A percentile compares a stretch with the other conserved stretches of the same genome.
phyloP scores from a whole-genome alignment of 2,888 invertebrate species.

The Leuctra nigra region DNA sequence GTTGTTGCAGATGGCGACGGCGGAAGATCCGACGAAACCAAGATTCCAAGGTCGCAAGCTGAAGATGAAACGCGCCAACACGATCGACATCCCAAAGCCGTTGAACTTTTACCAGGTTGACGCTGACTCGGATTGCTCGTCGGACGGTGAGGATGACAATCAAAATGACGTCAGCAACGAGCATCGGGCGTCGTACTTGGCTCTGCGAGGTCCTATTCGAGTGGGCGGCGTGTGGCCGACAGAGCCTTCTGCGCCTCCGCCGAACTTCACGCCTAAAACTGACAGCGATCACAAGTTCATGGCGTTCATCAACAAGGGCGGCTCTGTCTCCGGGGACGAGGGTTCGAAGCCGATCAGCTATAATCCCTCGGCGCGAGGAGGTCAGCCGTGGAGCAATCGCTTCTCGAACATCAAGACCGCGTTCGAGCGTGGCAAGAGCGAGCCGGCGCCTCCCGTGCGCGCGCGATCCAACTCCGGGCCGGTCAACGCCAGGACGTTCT shows the following conservation, averaged over 20 bases:
- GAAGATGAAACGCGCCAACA: constrained; percentile 81
- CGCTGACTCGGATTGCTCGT: constrained; percentile 38
- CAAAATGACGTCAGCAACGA: constrained; percentile 32
- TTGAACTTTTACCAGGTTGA: constrained; percentile 40
- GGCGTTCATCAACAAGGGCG: constrained; percentile 57
- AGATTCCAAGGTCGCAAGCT: constrained; percentile 43
- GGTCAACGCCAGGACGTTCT: constrained; percentile 50
- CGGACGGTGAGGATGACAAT: constrained; percentile 44
- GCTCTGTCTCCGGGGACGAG: constrained; percentile 34
- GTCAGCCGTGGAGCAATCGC: constrained; percentile 69
- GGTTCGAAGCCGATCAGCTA: constrained; percentile 32
- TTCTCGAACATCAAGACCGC: constrained; percentile 78
- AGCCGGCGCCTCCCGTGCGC: neutral
- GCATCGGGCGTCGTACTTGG: constrained; percentile 37
- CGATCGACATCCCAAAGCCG: constrained; percentile 78
- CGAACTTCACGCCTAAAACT: constrained; percentile 70
- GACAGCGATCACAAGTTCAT: constrained; percentile 80
- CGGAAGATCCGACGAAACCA: constrained; percentile 28
- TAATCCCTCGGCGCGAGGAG: constrained; percentile 38
- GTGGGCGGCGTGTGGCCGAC: constrained; percentile 37
- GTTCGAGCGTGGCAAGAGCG: constrained; percentile 51
- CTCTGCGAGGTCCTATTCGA: constrained; percentile 52
- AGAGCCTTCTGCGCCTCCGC: constrained; percentile 47
- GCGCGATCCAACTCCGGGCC: constrained; percentile 30
- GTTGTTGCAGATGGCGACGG: constrained; percentile 32